phyloP scores from a whole-genome alignment of 1,140 invertebrate species.

The Melitaea cinxia region DNA sequence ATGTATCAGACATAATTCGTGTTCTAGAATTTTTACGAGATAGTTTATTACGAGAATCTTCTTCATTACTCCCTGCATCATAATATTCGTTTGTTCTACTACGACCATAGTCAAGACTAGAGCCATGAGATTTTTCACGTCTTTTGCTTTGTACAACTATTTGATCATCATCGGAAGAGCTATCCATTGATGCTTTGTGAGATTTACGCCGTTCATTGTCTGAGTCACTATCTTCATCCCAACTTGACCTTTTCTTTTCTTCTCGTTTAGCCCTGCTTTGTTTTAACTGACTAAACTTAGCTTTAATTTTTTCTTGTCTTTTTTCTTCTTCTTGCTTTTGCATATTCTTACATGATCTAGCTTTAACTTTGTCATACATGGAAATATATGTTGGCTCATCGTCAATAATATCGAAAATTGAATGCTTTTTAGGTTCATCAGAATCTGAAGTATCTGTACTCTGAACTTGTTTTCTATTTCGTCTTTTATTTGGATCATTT shows the following conservation, averaged over 20 bases:
- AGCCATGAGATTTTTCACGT: constrained; percentile 71
- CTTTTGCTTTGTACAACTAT: constrained; percentile 62
- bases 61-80: constrained; percentile 57
- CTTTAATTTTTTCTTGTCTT: constrained; percentile 91
- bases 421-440: constrained; percentile 92
- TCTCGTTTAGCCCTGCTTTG: constrained; percentile 92
- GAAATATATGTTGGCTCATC: constrained; percentile 96
- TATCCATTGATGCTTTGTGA: constrained; percentile 80
- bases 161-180: constrained; percentile 83
- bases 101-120: constrained; percentile 72
- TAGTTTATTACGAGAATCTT: constrained; percentile 75
- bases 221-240: constrained; percentile 90
- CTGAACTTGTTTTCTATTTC: constrained; percentile 79
- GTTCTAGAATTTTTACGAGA: constrained; percentile 81
- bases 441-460: constrained; percentile 85
- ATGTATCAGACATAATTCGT: constrained; percentile 84
- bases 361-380: constrained; percentile 99
- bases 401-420: constrained; percentile 95
- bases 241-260: constrained; percentile 93
- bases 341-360: constrained; percentile 95
- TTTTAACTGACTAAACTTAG: constrained; percentile 94
- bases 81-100: constrained; percentile 70
- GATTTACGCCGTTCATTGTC: constrained; percentile 77
- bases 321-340: constrained; percentile 95
- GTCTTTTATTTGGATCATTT: constrained; percentile 72